Evolutionary conservation across 2,888 invertebrate species (phyloP), one percentile per base, ranked within the genome.

Genomic region (Yponomeuta cagnagella): DNA sequence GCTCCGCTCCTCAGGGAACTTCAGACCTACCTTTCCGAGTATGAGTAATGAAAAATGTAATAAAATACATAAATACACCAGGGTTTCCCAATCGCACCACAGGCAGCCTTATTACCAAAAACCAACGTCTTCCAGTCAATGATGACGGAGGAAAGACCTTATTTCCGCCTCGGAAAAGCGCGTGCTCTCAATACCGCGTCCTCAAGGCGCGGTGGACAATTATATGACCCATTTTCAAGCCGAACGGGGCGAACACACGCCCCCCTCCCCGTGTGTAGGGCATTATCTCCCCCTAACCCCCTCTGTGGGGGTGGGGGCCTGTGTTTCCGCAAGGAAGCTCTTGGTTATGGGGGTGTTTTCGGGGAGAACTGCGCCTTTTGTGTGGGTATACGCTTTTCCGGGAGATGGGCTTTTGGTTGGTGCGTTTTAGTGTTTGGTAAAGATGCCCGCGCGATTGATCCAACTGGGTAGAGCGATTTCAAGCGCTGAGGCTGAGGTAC

Each of bases 171-270:
- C 43, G 43, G 8, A 8, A 5, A 43, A 1, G 1, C 43, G 6
- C 43, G 9, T 8, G 9, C 15, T 31, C 63, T 69, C 67, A 71
- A 64, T 64, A 68, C 48, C 43, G 52, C 52, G 52, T 12, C 52
- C 37, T 64, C 67, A 67, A 70, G 71, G 69, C 48, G 71, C 23
- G 52, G 43, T 48, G 48, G 43, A 88, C 86, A 89, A 87, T 23
- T 23, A 23, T 88, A 77, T 89, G 89, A 89, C 89, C 89, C 81
- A 90, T 75, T 86, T 89, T 76, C 77, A 79, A 74, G 76, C 72
- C 76, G 72, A 77, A 88, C 87, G 88, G 88, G 82, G 89, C 88
- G 88, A 89, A 66, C 70, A 48, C 52, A 66, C 52, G 12, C 75
- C 74, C 75, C 48, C 30, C 48, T 48, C 76, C 76, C 74, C 73